A percentile compares a stretch with the other conserved stretches of the same genome.
phyloP scores from a whole-genome alignment of 92 coral and sea anemone species.

The Chrysogorgia sp. region DNA sequence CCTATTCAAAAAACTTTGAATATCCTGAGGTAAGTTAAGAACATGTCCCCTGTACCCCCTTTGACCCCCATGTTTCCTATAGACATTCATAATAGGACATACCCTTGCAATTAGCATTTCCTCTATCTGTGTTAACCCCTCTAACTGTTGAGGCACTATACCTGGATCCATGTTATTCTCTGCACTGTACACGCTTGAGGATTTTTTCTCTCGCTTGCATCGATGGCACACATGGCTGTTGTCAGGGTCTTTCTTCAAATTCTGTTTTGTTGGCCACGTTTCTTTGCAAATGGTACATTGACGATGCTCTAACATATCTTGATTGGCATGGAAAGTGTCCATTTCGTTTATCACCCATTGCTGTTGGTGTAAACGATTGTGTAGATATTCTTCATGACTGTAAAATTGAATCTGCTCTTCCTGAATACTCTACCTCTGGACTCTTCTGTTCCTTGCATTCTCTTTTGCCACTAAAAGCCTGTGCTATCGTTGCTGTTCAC shows the following conservation, averaged over 20 bases:
- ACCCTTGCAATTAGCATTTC: slow-evolving; percentile 61
- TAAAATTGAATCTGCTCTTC: not conserved
- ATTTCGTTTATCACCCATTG: too few relatives aligned
- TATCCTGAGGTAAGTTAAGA: slow-evolving; percentile 64
- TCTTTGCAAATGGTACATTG: slow-evolving; percentile 57
- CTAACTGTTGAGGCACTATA: slow-evolving; percentile 46
- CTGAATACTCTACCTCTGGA: too few relatives aligned
- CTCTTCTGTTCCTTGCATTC: not conserved
- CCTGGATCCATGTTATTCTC: slow-evolving; percentile 56
- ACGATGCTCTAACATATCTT: slow-evolving; percentile 14
- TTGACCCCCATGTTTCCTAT: slow-evolving; percentile 55
- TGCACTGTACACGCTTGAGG: slow-evolving; percentile 28
- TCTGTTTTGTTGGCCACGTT: slow-evolving; percentile 14
- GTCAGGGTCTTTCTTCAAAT: not conserved
- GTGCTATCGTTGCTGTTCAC: not conserved
- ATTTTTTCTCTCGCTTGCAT: slow-evolving; percentile 53
- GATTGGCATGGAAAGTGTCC: not conserved
- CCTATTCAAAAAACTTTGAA: slow-evolving; percentile 49
- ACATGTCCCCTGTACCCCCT: slow-evolving; percentile 64
- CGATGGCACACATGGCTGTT: slow-evolving; percentile 29
- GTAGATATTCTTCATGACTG: slow-evolving; percentile 1
- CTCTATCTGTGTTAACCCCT: slow-evolving; percentile 40
- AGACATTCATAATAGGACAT: slow-evolving; percentile 41
- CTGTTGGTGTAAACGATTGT: not conserved
- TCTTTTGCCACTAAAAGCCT: not conserved